A percentile compares a stretch with the other conserved stretches of the same genome.
Conservation (phyloP, 1,140 invertebrate species). For the Bombus affinis region DNA sequence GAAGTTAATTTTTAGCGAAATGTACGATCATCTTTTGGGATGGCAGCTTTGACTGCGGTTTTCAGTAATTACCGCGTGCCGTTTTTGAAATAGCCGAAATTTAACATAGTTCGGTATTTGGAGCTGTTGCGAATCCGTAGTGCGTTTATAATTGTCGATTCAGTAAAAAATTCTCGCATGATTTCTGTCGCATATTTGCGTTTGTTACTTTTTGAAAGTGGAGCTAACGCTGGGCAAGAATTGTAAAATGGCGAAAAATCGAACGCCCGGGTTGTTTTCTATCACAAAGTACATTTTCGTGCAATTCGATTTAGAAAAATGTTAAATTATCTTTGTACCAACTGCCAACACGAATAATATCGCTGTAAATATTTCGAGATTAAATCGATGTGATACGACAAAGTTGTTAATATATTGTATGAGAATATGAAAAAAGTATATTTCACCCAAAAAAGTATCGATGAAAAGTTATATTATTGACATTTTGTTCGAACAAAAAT, state of each 20-base stretch:
- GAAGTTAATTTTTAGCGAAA: slow-evolving; percentile 1
- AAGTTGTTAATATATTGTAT: too few relatives aligned
- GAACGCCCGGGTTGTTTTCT: too few relatives aligned
- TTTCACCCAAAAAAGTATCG: too few relatives aligned
- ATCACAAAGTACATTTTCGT: too few relatives aligned
- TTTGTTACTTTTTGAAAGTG: not conserved
- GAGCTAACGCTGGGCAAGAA: not conserved
- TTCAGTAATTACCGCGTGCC: slow-evolving; percentile 14
- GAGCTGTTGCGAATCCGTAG: not conserved
- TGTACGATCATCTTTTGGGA: not conserved
- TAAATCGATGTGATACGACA: too few relatives aligned
- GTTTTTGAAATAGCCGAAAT: slow-evolving; percentile 2
- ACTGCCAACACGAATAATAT: not conserved
- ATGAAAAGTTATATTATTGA: not conserved
- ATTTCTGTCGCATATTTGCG: not conserved
- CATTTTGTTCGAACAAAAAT: not conserved
- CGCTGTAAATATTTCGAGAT: too few relatives aligned
- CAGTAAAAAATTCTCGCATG: not conserved
- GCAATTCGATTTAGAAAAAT: too few relatives aligned
- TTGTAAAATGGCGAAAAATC: not conserved
- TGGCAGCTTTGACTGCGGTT: not conserved
- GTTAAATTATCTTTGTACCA: not conserved
- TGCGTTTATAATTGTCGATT: slow-evolving; percentile 1
- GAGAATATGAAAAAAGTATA: too few relatives aligned
- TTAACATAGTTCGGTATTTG: not conserved